Evolutionary conservation across 64 coral and sea anemone genomes (phyloP).

Genomic region (Montipora foliosa): DNA sequence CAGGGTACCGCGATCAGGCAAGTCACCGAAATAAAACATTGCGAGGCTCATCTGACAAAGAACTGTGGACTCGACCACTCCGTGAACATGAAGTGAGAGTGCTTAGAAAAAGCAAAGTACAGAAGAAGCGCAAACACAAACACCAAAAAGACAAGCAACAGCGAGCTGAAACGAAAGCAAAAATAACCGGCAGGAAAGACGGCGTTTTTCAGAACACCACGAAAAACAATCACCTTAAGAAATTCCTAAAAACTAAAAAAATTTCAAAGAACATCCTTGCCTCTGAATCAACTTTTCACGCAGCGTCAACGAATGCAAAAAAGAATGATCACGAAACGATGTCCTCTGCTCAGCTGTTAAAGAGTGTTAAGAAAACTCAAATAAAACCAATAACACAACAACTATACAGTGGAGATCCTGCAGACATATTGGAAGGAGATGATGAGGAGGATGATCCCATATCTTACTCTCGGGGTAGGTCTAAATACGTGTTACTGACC

Average conservation of each 20-base stretch:
- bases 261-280: neutral
- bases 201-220: neutral
- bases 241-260: neutral
- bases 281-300: neutral
- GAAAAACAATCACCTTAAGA: neutral
- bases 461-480: slow-evolving; percentile 13
- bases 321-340: neutral
- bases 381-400: neutral
- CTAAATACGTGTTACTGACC: neutral
- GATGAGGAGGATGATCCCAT: slow-evolving; percentile 23
- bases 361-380: neutral
- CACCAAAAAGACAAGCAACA: neutral
- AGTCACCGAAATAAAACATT: neutral
- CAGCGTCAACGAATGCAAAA: neutral
- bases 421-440: slow-evolving; percentile 28
- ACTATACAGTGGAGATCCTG: neutral
- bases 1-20: neutral
- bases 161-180: neutral
- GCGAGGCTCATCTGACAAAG: neutral
- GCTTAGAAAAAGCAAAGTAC: slow-evolving; percentile 48
- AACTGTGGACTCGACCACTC: slow-evolving; percentile 18
- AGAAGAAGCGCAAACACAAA: neutral
- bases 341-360: neutral
- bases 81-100: slow-evolving; percentile 11
- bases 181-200: neutral